A percentile compares a stretch with the other conserved stretches of the same genome.
These are phyloP conservation scores for Aphyosemion australe DNA, from an alignment of 2,113 vertebrate genomes.

Conservation along the genomic window DNA sequence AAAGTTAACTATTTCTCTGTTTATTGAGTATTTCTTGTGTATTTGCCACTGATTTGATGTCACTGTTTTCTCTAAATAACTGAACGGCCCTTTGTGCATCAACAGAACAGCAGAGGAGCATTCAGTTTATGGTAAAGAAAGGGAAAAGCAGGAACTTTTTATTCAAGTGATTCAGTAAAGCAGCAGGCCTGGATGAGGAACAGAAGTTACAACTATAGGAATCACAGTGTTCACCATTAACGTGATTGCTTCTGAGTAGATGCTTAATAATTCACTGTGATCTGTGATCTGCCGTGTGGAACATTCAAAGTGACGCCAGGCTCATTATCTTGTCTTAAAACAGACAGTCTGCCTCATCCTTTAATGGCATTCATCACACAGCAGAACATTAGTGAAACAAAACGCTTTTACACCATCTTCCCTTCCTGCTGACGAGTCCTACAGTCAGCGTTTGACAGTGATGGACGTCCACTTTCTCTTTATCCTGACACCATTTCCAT, in stretches of 20 bases:
- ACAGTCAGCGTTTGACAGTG: conserved; percentile 51
- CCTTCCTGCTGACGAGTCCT: conserved; percentile 54
- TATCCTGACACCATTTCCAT: neutral
- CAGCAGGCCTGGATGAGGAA: conserved; percentile 8
- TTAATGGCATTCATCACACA: conserved; percentile 38
- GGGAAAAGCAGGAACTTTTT: no score
- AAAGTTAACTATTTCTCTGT: no score
- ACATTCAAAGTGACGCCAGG: conserved; percentile 27
- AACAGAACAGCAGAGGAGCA: no score
- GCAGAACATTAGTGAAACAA: conserved; percentile 45
- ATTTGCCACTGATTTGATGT: no score
- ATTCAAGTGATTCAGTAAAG: no score
- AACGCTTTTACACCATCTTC: conserved; percentile 19
- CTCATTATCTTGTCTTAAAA: conserved; percentile 28
- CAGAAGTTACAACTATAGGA: neutral
- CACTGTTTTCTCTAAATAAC: no score
- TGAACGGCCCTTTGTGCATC: no score
- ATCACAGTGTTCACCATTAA: conserved; percentile 12
- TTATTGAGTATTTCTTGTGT: no score
- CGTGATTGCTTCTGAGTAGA: neutral
- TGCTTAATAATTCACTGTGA: neutral
- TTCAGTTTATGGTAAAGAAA: no score
- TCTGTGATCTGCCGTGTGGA: conserved; percentile 1
- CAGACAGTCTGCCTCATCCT: neutral
- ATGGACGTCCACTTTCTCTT: conserved; percentile 35